A percentile compares a stretch with the other conserved stretches of the same genome.
Evolutionary conservation across 2,113 vertebrate species (phyloP).

Genomic region (Elachura formosa): DNA sequence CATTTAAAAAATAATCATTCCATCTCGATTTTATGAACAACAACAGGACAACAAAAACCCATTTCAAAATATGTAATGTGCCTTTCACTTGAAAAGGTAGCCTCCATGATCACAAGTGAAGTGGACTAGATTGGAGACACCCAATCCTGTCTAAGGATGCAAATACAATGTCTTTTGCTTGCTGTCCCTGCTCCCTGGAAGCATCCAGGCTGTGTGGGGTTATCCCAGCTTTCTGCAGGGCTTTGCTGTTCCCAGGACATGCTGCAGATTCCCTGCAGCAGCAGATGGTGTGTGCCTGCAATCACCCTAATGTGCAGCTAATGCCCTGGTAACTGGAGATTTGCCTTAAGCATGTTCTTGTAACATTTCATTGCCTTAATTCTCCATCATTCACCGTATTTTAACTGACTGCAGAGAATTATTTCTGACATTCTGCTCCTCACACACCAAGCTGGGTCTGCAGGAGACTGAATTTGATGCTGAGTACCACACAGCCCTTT

Average conservation of each 20-base stretch:
- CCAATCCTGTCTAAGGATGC: background rate
- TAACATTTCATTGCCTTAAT: background rate
- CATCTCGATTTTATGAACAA: background rate
- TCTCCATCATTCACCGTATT: background rate
- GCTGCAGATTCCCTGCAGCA: background rate
- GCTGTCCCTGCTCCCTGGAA: background rate
- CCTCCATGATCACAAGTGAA: background rate
- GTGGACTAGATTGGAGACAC: background rate
- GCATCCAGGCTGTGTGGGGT: background rate
- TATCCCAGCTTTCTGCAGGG: background rate
- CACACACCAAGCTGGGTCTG: background rate
- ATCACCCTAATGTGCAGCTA: background rate
- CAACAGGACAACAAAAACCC: background rate
- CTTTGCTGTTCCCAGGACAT: background rate
- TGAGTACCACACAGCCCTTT: background rate
- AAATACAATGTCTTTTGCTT: background rate
- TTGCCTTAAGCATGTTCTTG: constrained; percentile 39
- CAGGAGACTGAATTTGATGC: background rate
- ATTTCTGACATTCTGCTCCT: background rate
- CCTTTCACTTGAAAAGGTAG: background rate
- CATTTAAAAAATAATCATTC: background rate
- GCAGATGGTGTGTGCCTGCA: constrained; percentile 30
- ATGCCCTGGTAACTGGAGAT: constrained; percentile 5
- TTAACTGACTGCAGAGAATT: background rate
- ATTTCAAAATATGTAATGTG: background rate